These are phyloP conservation scores for Xylophagus ater DNA, from an alignment of 2,888 invertebrate species.

Conservation along the genomic window DNA sequence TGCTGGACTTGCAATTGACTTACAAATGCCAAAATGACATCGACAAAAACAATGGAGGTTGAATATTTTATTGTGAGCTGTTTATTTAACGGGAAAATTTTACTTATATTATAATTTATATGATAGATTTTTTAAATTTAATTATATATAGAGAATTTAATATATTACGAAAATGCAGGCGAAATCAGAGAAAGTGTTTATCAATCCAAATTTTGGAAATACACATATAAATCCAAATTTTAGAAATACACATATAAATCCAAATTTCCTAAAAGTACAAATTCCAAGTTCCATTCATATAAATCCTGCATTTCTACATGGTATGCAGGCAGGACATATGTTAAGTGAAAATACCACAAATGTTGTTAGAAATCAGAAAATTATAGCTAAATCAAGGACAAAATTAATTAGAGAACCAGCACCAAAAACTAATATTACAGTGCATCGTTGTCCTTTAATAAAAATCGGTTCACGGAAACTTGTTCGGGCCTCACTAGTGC, in stretches of 20 bases:
- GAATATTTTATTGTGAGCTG: too few species aligned
- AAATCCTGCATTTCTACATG: conserved; percentile 42
- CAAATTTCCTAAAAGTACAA: conserved; percentile 28
- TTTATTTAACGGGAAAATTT: too few species aligned
- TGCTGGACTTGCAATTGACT: too few species aligned
- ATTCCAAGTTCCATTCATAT: conserved; percentile 35
- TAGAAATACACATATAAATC: conserved; percentile 35
- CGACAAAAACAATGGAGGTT: too few species aligned
- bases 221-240: conserved; percentile 26
- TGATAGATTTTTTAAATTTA: too few species aligned
- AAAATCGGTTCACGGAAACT: conserved; percentile 32
- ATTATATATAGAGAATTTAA: too few species aligned
- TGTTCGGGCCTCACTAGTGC: conserved; percentile 21
- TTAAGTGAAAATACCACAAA: conserved; percentile 18
- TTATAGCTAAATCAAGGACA: conserved; percentile 33
- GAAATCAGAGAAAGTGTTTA: conserved; percentile 27
- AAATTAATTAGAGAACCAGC: conserved; percentile 30
- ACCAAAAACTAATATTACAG: background rate
- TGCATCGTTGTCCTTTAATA: conserved; percentile 23
- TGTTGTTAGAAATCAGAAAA: conserved; percentile 19
- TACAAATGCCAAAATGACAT: too few species aligned
- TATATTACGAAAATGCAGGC: conserved; percentile 23
- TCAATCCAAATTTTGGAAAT: conserved; percentile 35
- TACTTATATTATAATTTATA: too few species aligned
- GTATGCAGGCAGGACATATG: too few species aligned